Conservation (phyloP, 1,140 invertebrate genomes). For the Luehdorfia chinensis region DNA sequence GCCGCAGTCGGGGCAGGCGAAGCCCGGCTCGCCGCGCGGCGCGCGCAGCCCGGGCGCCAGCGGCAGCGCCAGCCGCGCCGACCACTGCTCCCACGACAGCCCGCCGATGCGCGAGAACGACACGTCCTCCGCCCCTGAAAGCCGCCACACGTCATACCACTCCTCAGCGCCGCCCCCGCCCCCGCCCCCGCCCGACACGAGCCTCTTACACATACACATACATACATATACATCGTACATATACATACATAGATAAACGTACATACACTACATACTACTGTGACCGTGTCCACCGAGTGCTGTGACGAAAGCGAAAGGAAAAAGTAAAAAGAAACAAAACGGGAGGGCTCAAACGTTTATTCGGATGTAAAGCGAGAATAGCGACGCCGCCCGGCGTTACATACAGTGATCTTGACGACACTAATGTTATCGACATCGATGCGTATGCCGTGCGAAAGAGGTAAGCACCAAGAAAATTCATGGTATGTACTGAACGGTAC, state of each 20-base stretch:
- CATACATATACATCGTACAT: constrained; percentile 31
- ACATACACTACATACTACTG: constrained; percentile 55
- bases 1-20: constrained; percentile 87
- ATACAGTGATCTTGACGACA: too few relatives aligned
- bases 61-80: constrained; percentile 78
- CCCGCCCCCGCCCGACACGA: constrained; percentile 31
- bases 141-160: constrained; percentile 20
- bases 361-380: constrained; percentile 26
- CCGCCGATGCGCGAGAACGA: constrained; percentile 82
- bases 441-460: constrained; percentile 23
- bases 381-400: background rate
- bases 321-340: constrained; percentile 66
- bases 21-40: constrained; percentile 76
- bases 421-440: too few relatives aligned
- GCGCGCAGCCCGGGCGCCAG: constrained; percentile 66
- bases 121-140: constrained; percentile 78
- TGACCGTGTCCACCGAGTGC: constrained; percentile 69
- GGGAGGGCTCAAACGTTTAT: constrained; percentile 65
- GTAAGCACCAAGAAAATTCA: constrained; percentile 32
- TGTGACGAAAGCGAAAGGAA: constrained; percentile 69
- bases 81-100: constrained; percentile 82
- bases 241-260: constrained; percentile 36
- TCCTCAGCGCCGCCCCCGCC: constrained; percentile 15
- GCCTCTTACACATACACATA: constrained; percentile 46
- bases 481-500: too few relatives aligned